Percentiles rank a stretch among this genome's conserved stretches.
phyloP scores from a whole-genome alignment of 2,888 invertebrate genomes.

The Galerucella pusilla region DNA sequence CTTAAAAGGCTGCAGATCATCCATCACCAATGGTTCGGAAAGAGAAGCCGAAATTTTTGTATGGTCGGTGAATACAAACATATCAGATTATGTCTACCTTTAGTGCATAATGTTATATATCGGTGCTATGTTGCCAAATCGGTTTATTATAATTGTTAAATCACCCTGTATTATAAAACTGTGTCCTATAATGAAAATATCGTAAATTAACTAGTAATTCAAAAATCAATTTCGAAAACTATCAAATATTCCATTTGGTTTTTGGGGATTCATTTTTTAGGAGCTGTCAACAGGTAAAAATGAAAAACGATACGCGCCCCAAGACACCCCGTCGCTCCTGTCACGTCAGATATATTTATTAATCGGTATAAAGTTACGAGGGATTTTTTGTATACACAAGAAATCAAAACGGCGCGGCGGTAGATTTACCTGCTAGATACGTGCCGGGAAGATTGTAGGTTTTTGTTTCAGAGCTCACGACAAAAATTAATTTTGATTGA shows the following conservation, averaged over 20 bases:
- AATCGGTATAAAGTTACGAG: constrained; percentile 42
- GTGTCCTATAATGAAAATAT: not conserved
- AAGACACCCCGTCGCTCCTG: constrained; percentile 35
- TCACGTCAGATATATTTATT: constrained; percentile 43
- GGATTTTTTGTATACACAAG: constrained; percentile 30
- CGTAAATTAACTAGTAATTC: not conserved
- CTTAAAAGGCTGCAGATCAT: constrained; percentile 14
- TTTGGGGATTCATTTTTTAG: constrained; percentile 29
- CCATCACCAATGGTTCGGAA: constrained; percentile 10
- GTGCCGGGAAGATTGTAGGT: constrained; percentile 9
- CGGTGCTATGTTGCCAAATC: not conserved
- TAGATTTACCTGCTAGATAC: constrained; percentile 42
- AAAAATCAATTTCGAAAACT: constrained; percentile 28
- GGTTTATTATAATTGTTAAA: not conserved
- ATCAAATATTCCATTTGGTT: constrained; percentile 25
- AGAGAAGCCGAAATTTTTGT: constrained; percentile 7
- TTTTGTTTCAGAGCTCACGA: constrained; percentile 6
- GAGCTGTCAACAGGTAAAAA: constrained; percentile 43
- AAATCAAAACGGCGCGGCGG: constrained; percentile 34
- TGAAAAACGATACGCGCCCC: constrained; percentile 41
- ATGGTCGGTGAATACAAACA: constrained; percentile 12
- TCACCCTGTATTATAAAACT: not conserved
- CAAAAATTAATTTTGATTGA: constrained; percentile 6
- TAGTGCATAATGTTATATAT: not conserved
- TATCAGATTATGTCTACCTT: constrained; percentile 13